Base-by-base conservation (phyloP, 2,888 invertebrate genomes). In the Apomyelois bistriatella region DNA sequence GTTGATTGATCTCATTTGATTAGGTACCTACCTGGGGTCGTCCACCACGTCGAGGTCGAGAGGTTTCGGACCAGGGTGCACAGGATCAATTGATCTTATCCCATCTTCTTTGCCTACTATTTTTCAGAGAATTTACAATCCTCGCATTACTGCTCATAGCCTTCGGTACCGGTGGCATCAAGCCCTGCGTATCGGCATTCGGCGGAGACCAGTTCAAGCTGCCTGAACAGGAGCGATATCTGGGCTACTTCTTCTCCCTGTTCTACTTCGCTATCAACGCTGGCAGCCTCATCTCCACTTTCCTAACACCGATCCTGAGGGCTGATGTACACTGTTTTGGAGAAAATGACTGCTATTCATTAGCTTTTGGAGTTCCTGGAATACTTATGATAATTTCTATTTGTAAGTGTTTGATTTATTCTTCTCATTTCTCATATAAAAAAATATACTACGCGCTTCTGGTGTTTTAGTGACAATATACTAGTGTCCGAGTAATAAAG, bases 261-360 rank as follows among this genome's bases (percentile, higher is more conserved):
- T 99, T 98, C 81, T 99, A 99, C 87, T 97, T 98, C 74, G 91
- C 97, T 43, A 98, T 99, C 72, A 99, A 98, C 79, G 93, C 94
- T 0, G 98, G 98, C 7, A 97, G 97, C 61, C 92, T 97, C 51
- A 91, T 98, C 49, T 97, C 98, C 0, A 97, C 96, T 0, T 93
- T 96, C 59, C 69, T 98, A 0, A 98, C 98, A 0, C 99, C 99
- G 0, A 92, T 97, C 47, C 83, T 99, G 8, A 93, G 98, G 69
- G 94, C 93, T 43, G 94, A 95, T 68, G 93, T 96, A 0, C 89
- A 93, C 42, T 97, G 97, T 73, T 96, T 96, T 63, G 95, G 92
- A 0, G 92, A 94, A 46, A 93, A 90, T 54, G 94, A 93, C 59
- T 98, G 96, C 72, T 98, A 93, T 79, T 95, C 95, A 0, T 78